Base-by-base conservation (phyloP, 2,113 vertebrate genomes). In the Microtus pennsylvanicus region DNA sequence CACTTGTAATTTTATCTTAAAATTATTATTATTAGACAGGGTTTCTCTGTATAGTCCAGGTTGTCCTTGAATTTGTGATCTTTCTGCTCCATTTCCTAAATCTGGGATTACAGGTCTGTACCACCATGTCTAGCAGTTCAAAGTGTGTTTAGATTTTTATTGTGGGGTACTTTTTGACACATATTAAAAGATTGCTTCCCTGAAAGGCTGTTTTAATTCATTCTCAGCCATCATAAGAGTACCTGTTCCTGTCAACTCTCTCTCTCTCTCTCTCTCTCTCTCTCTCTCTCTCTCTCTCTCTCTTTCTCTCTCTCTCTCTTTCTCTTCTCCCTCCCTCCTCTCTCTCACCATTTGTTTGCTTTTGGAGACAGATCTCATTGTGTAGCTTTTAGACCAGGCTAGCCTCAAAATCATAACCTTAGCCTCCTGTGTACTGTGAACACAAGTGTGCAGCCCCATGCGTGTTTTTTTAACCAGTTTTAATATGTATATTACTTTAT, bases 141-240 rank as follows among this genome's bases (percentile, higher is more conserved):
- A 50, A 81, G 2, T 88, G 50, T 87, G 58, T 96, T 63, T 88
- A 70, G 33, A 82, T 82, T 93, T 87, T 26, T 83, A 65, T 72
- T 94, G 61, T 96, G 61, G 38, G 17, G 3, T 83, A 45, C 72
- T 78, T 28, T 58, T 70, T 85, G 12, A 58, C 55, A 58, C 55
- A 58, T 58, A 58, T 58, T 58, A 21, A 58, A 58, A 58, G 55
- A 58, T 58, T 58, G 55, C 55, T 19, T 58, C 55, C 17, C 55
- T 58, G 55, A 58, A 58, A 58, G 55, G 55, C 55, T 58, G 55
- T 58, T 21, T 58, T 58, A 58, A 58, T 58, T 58, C 55, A 58
- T 58, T 58, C 17, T 58, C 55, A 58, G 55, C 55, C 55, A 58
- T 21, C 55, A 58, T 58, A 58, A 19, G 55, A 58, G 55, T 58